phyloP scores from a whole-genome alignment of 2,797 vertebrate genomes.

The Pagetopsis macropterus region DNA sequence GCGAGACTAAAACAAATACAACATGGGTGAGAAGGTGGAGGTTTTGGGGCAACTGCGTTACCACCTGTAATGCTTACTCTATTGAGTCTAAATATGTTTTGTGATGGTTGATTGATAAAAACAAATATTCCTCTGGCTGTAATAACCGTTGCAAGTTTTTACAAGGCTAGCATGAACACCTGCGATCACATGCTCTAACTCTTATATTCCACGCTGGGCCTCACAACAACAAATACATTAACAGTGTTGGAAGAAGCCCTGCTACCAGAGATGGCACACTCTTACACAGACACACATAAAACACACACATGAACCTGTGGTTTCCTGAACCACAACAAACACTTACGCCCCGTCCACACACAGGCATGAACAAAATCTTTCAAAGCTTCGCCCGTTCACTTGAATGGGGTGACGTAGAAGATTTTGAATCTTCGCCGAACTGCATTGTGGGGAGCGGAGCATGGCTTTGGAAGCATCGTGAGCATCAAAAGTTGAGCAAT shows the following conservation, averaged over 20 bases:
- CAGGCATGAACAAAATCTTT: too few relatives aligned
- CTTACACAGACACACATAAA: slow-evolving; percentile 39
- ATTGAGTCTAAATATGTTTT: slow-evolving; percentile 37
- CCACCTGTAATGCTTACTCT: not conserved
- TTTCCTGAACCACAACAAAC: slow-evolving; percentile 73
- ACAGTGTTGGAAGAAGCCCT: slow-evolving; percentile 22
- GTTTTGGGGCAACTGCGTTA: not conserved
- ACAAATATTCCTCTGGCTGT: slow-evolving; percentile 32
- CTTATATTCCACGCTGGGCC: slow-evolving; percentile 28
- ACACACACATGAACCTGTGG: slow-evolving; percentile 53
- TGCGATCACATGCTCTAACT: slow-evolving; percentile 33
- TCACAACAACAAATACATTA: slow-evolving; percentile 36
- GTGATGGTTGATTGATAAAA: slow-evolving; percentile 34
- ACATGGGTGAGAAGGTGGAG: slow-evolving; percentile 6
- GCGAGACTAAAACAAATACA: slow-evolving; percentile 28
- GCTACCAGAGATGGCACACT: slow-evolving; percentile 45
- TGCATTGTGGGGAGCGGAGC: too few relatives aligned
- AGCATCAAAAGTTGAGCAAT: too few relatives aligned
- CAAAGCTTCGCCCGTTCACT: too few relatives aligned
- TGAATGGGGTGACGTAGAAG: too few relatives aligned
- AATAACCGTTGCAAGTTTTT: slow-evolving; percentile 41
- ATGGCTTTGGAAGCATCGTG: too few relatives aligned
- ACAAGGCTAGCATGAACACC: slow-evolving; percentile 33
- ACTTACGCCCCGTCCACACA: slow-evolving; percentile 1
- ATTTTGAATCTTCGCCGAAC: too few relatives aligned